phyloP scores from a whole-genome alignment of 2,113 vertebrate species.

The Lepus americanus region DNA sequence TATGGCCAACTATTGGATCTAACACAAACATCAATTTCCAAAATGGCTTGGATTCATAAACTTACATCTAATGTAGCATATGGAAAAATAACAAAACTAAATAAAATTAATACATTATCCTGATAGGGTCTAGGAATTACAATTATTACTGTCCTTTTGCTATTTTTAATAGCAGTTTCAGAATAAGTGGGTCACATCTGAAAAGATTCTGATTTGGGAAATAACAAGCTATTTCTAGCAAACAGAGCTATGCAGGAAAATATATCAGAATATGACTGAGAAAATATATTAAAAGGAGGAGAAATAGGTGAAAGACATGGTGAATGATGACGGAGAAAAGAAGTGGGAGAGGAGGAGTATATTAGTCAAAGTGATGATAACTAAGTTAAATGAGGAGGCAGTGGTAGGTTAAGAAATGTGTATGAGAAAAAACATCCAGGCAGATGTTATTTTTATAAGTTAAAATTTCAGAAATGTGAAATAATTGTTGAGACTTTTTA shows the following conservation, averaged over 20 bases:
- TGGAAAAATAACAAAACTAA: background rate
- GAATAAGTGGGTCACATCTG: conserved; percentile 42
- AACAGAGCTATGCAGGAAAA: background rate
- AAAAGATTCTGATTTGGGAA: conserved; percentile 57
- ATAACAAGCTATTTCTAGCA: conserved; percentile 53
- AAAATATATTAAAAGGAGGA: conserved; percentile 23
- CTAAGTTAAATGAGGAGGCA: conserved; percentile 35
- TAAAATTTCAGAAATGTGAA: conserved; percentile 53
- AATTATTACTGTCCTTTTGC: conserved; percentile 2
- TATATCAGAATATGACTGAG: background rate
- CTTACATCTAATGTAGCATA: background rate
- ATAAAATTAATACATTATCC: background rate
- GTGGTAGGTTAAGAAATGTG: conserved; percentile 1
- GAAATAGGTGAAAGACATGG: background rate
- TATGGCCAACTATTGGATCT: background rate
- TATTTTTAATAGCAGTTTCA: conserved; percentile 33
- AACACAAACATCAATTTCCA: conserved; percentile 25
- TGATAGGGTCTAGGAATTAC: background rate
- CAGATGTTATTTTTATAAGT: conserved; percentile 49
- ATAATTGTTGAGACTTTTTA: conserved; percentile 36
- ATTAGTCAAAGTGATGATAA: conserved; percentile 46
- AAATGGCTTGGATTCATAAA: background rate
- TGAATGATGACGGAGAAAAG: conserved; percentile 24
- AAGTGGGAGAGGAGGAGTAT: background rate
- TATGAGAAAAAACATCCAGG: conserved; percentile 5